A percentile compares a stretch with the other conserved stretches of the same genome.
Evolutionary conservation across 2,797 vertebrate species (phyloP).

Genomic region (Syncerus caffer): DNA sequence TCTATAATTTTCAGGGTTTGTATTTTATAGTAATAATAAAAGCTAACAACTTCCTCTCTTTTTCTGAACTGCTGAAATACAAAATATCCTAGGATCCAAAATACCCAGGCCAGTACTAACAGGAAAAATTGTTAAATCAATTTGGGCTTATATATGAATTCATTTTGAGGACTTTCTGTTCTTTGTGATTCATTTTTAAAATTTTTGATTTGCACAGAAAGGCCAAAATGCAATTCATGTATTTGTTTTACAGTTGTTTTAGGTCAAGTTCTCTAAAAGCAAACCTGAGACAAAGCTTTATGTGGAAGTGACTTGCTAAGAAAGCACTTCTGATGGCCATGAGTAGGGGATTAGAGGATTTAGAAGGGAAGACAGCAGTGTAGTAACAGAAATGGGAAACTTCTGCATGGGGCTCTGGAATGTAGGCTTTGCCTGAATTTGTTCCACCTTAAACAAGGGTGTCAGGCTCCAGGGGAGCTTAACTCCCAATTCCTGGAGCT

Average conservation of each 20-base stretch:
- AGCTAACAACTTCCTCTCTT: background rate
- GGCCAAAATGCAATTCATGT: background rate
- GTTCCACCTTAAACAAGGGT: background rate
- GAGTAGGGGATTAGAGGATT: background rate
- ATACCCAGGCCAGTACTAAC: background rate
- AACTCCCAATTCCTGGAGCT: background rate
- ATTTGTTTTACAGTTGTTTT: background rate
- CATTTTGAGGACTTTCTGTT: background rate
- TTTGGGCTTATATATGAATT: background rate
- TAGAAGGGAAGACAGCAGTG: background rate
- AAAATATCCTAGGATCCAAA: background rate
- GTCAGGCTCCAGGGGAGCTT: background rate
- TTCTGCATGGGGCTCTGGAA: no score
- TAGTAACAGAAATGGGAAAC: accelerated
- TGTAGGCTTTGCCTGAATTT: background rate
- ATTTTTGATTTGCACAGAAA: background rate
- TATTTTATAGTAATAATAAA: background rate
- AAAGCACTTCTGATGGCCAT: background rate
- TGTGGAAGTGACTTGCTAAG: background rate
- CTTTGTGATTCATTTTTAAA: background rate
- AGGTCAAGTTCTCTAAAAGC: background rate
- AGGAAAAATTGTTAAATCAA: background rate
- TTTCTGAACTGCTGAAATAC: background rate
- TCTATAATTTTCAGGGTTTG: background rate
- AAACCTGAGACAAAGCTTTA: background rate